phyloP scores from a whole-genome alignment of 2,113 vertebrate genomes.

The Piprites chloris region DNA sequence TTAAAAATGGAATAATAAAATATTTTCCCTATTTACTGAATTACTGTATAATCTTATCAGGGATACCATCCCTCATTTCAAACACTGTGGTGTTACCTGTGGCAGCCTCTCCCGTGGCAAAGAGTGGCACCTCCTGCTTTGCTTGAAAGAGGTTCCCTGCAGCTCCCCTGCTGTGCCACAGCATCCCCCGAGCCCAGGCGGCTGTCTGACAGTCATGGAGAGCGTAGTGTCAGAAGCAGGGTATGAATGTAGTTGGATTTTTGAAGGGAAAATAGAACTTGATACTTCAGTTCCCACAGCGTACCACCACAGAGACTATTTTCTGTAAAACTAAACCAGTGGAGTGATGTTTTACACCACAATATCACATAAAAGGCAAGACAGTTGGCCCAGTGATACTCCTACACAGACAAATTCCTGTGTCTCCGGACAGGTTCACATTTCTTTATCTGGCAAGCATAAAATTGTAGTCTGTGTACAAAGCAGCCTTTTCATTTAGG shows the following conservation, averaged over 20 bases:
- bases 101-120: not conserved
- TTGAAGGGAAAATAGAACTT: slow-evolving; percentile 47
- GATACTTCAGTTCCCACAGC: slow-evolving; percentile 43
- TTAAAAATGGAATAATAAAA: not conserved
- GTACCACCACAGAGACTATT: slow-evolving; percentile 29
- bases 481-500: slow-evolving; percentile 45
- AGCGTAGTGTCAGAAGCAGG: not conserved
- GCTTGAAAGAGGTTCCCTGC: not conserved
- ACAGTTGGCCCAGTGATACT: slow-evolving; percentile 39
- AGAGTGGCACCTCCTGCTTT: not conserved
- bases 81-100: not conserved
- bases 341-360: slow-evolving; percentile 24
- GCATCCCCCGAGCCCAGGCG: not conserved
- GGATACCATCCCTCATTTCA: not conserved
- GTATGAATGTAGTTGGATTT: not conserved
- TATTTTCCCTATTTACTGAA: not conserved
- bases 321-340: slow-evolving; percentile 21
- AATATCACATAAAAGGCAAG: slow-evolving; percentile 43
- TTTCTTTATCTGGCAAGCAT: slow-evolving; percentile 56
- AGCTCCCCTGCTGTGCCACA: not conserved
- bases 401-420: slow-evolving; percentile 21
- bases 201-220: not conserved
- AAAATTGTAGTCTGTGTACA: slow-evolving; percentile 2
- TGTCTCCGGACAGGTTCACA: slow-evolving; percentile 42
- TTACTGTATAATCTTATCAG: not conserved